Conservation (phyloP, 2,797 vertebrate genomes). For the Philypnodon macrostomus region DNA sequence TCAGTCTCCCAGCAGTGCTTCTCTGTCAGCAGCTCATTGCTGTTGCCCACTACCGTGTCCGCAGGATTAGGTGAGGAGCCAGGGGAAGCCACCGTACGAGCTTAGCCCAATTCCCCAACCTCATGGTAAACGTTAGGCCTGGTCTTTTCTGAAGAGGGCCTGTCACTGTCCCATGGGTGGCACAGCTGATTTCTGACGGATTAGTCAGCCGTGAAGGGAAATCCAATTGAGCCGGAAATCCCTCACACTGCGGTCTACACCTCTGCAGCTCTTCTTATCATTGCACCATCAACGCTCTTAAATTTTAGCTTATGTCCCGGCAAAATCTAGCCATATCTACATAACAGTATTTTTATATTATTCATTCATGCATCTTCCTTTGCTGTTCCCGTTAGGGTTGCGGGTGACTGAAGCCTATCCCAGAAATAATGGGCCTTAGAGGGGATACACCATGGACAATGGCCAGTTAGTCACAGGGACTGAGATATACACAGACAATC, state of each 20-base stretch:
- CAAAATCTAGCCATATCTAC: too few relatives aligned
- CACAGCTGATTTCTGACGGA: constrained; percentile 45
- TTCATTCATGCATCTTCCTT: neutral
- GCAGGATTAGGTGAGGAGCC: constrained; percentile 39
- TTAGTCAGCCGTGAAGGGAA: constrained; percentile 37
- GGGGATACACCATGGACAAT: too few relatives aligned
- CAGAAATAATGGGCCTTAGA: too few relatives aligned
- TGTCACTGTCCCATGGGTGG: constrained; percentile 34
- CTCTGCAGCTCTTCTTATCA: neutral
- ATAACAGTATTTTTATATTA: too few relatives aligned
- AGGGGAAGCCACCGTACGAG: constrained; percentile 28
- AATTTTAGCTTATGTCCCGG: too few relatives aligned
- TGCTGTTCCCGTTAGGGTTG: neutral
- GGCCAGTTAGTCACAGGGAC: too few relatives aligned
- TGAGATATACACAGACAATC: too few relatives aligned
- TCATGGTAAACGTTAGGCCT: constrained; percentile 32
- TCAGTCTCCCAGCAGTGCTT: constrained; percentile 19
- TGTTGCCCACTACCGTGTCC: constrained; percentile 25
- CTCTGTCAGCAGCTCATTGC: constrained; percentile 23
- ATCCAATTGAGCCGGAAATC: constrained; percentile 39
- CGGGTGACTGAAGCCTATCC: too few relatives aligned
- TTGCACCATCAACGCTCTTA: neutral
- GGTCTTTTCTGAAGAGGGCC: constrained; percentile 50
- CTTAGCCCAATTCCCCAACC: constrained; percentile 24
- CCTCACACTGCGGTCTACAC: constrained; percentile 12